Evolutionary conservation across 2,797 vertebrate genomes (phyloP).

Genomic region (Liparis tanakae): DNA sequence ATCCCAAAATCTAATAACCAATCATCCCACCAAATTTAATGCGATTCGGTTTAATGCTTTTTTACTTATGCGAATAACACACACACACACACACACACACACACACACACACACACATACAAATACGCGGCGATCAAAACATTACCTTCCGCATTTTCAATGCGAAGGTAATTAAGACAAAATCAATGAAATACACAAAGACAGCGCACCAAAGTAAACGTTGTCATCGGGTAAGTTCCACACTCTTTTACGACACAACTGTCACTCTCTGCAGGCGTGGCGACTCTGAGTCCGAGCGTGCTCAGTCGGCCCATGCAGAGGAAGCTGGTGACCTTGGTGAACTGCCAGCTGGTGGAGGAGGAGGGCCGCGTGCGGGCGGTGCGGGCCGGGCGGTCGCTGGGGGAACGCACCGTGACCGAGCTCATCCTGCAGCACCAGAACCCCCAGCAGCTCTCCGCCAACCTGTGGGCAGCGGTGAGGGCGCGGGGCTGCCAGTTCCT

Average conservation of each 20-base stretch:
- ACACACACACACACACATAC: too few species aligned
- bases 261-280: conserved; percentile 82
- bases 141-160: too few species aligned
- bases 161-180: neutral
- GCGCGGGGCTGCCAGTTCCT: conserved; percentile 96
- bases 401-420: conserved; percentile 93
- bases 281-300: conserved; percentile 88
- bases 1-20: too few species aligned
- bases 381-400: conserved; percentile 91
- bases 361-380: conserved; percentile 93
- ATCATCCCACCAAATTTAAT: too few species aligned
- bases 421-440: conserved; percentile 97
- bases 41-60: too few species aligned
- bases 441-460: conserved; percentile 96
- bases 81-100: too few species aligned
- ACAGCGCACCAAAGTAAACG: neutral
- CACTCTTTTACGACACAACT: conserved; percentile 9
- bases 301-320: conserved; percentile 97
- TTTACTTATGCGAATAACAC: too few species aligned
- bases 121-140: too few species aligned
- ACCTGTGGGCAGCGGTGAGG: conserved; percentile 95
- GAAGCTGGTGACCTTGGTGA: conserved; percentile 95
- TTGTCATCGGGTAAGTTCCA: neutral
- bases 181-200: neutral
- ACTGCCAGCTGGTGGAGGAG: conserved; percentile 96